Base-by-base conservation (phyloP, 1,140 invertebrate species). In the Dendroctonus valens region DNA sequence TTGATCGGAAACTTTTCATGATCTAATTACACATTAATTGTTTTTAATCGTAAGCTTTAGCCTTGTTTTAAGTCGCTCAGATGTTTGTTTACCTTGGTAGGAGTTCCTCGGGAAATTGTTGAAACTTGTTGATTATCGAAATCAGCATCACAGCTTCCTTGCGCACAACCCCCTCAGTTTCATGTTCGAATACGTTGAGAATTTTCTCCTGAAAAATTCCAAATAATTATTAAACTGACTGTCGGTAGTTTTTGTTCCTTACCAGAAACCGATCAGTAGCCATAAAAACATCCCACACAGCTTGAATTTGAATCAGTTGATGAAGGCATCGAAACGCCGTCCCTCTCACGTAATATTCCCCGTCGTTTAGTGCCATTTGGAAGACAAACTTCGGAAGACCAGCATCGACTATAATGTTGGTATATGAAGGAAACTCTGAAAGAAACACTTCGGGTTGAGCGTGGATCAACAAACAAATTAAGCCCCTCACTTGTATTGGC, bases 401-500 rank as follows among this genome's bases (percentile, higher is more conserved):
- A 60, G 86, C 82, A 14, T 85, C 81, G n/a, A 88, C 68, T 12
- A 92, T 75, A 69, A 89, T 84, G 42, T 85, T 83, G 79, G 90
- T 89, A 74, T 89, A 89, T 37, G 88, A 84, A n/a, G 89, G 88
- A 76, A 89, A 91, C 79, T 90, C 89, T 90, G 73, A 12, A 81
- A 76, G 71, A 68, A 26, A 26, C 26, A 3, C 3, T 26, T 3
- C 1, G 3, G 26, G 26, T 26, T 26, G 26, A 26, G 26, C 37
- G 7, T 40, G 15, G 15, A 8, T 54, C n/a, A 40, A 40, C 41
- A 54, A 41, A 42, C 38, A 2, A 37, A 49, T 44, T 39, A 11
- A 9, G 9, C 11, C 41, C 55, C 83, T 83, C 81, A 91, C 89
- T 90, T 12, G 83, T 78, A 78, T 85, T 84, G 0, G 88, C 86